Conservation (phyloP, 2,888 invertebrate species). For the Reticulitermes lucifugus region DNA sequence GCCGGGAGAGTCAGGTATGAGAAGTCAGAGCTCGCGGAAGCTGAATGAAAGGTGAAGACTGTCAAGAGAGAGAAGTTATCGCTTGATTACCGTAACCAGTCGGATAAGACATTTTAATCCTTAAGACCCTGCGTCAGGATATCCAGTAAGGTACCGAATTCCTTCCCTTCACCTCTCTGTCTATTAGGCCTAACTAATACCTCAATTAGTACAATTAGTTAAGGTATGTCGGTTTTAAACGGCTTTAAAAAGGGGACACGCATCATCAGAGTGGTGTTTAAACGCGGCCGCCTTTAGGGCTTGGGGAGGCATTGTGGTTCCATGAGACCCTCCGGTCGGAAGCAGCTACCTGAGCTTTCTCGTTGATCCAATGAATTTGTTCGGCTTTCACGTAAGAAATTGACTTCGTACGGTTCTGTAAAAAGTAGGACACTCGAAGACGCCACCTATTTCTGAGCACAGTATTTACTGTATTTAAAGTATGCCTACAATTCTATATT, state of each 20-base stretch:
- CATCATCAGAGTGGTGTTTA: not conserved
- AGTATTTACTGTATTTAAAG: too few relatives aligned
- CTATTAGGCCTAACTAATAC: slow-evolving; percentile 10
- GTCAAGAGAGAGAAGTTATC: not conserved
- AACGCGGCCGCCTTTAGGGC: not conserved
- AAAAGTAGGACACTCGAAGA: not conserved
- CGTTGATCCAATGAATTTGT: not conserved
- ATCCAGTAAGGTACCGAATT: not conserved
- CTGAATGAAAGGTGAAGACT: not conserved
- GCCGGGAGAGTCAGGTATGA: not conserved
- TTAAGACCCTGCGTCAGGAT: not conserved
- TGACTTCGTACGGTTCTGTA: not conserved
- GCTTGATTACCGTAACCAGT: slow-evolving; percentile 3
- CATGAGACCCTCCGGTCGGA: not conserved
- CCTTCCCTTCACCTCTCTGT: not conserved
- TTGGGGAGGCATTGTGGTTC: not conserved
- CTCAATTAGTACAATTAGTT: slow-evolving; percentile 17
- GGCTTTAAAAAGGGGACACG: not conserved
- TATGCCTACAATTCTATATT: too few relatives aligned
- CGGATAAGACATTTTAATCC: not conserved
- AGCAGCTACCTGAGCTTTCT: not conserved
- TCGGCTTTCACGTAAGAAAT: not conserved
- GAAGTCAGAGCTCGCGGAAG: not conserved
- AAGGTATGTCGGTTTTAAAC: slow-evolving; percentile 19
- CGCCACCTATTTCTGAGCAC: too few relatives aligned